These are phyloP conservation scores for Hypomecis punctinalis DNA, from an alignment of 2,888 invertebrate genomes.

Conservation along the genomic window DNA sequence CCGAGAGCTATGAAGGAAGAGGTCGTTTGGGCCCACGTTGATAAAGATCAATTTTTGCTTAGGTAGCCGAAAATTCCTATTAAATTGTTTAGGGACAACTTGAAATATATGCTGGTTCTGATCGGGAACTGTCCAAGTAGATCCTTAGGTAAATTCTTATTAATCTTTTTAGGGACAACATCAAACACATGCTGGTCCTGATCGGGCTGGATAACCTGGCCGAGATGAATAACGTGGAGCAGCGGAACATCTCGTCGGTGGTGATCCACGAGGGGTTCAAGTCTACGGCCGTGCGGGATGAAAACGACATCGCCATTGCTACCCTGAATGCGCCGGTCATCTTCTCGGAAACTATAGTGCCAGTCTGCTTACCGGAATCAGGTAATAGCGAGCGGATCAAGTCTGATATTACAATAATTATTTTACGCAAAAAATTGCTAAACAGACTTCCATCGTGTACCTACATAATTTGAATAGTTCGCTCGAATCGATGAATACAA, in stretches of 20 bases:
- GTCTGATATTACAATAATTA: too few species aligned
- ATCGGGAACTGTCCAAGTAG: background rate
- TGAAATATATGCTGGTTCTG: too few species aligned
- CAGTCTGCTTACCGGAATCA: conserved; percentile 82
- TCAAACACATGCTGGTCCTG: conserved; percentile 64
- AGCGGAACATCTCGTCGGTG: conserved; percentile 64
- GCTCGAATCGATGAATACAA: too few species aligned
- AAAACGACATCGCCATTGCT: conserved; percentile 85
- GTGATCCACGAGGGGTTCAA: conserved; percentile 80
- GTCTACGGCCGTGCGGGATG: conserved; percentile 80
- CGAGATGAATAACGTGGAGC: conserved; percentile 62
- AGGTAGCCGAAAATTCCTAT: too few species aligned
- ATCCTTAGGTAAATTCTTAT: conserved; percentile 14
- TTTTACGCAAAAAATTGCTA: too few species aligned
- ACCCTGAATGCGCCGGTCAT: conserved; percentile 71
- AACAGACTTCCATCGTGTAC: too few species aligned
- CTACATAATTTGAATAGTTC: too few species aligned
- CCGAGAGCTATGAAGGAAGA: too few species aligned
- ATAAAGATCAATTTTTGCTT: too few species aligned
- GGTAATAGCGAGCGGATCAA: conserved; percentile 53
- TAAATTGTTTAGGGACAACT: too few species aligned
- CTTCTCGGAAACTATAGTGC: conserved; percentile 74
- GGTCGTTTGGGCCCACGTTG: too few species aligned
- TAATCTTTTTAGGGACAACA: conserved; percentile 66
- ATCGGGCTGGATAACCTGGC: conserved; percentile 79